A percentile compares a stretch with the other conserved stretches of the same genome.
phyloP scores from a whole-genome alignment of 2,113 vertebrate genomes.

The Callithrix jacchus region DNA sequence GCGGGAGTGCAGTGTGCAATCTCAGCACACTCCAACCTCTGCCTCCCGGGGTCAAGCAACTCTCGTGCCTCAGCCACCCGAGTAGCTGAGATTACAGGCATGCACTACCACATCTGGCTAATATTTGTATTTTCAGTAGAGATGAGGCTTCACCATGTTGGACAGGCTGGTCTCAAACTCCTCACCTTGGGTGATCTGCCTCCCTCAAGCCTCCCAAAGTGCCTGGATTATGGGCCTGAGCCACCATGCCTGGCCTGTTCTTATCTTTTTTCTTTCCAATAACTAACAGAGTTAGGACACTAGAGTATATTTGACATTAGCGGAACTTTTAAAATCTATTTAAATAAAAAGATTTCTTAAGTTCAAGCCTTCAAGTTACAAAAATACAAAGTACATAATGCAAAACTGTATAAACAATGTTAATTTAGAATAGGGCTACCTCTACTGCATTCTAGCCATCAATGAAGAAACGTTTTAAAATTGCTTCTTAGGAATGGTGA shows the following conservation, averaged over 20 bases:
- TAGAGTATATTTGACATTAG: background rate
- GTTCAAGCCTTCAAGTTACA: background rate
- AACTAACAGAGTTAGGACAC: background rate
- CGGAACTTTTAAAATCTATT: background rate
- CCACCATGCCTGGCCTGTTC: background rate
- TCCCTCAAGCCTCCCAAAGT: too few relatives aligned
- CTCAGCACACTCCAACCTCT: too few relatives aligned
- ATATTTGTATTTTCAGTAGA: too few relatives aligned
- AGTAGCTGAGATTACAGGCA: too few relatives aligned
- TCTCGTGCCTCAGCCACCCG: too few relatives aligned
- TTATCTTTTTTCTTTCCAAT: conserved; percentile 12
- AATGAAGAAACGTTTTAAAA: background rate
- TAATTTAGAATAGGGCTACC: background rate
- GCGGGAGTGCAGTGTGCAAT: too few relatives aligned
- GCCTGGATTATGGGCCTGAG: too few relatives aligned
- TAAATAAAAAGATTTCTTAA: conserved; percentile 13
- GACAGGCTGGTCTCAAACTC: too few relatives aligned
- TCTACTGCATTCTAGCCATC: background rate
- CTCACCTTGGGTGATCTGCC: too few relatives aligned
- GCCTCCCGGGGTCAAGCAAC: too few relatives aligned
- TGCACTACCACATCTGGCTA: too few relatives aligned
- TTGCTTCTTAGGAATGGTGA: background rate
- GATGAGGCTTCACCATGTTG: too few relatives aligned
- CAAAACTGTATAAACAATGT: background rate
- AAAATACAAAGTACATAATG: background rate